Percentiles rank a stretch among this genome's conserved stretches.
Evolutionary conservation across 2,797 vertebrate species (phyloP).

Genomic region (Schizothorax lantsangensis): DNA sequence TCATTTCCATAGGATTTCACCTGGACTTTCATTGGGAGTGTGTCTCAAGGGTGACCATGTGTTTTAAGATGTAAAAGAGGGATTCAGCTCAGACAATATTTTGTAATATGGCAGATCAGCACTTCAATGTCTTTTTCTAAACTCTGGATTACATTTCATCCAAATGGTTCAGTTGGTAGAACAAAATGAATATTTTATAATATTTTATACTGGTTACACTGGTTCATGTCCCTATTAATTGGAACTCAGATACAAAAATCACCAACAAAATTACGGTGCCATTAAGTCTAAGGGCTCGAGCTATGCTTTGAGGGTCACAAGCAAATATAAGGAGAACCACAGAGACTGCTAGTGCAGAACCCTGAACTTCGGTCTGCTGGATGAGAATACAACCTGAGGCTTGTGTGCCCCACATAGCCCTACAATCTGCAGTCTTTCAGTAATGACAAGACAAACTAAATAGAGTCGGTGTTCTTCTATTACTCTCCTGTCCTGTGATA

Average conservation of each 20-base stretch:
- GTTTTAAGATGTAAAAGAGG: conserved; percentile 63
- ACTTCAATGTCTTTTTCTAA: background rate
- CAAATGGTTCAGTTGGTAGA: background rate
- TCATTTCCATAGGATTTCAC: conserved; percentile 80
- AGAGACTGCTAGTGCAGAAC: conserved; percentile 41
- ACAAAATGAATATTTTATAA: background rate
- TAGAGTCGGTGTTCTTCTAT: conserved; percentile 26
- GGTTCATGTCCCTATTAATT: conserved; percentile 3
- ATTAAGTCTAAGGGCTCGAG: conserved; percentile 32
- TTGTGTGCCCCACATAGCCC: background rate
- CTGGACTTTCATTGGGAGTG: conserved; percentile 54
- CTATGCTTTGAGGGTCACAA: conserved; percentile 8
- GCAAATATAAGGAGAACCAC: conserved; percentile 22
- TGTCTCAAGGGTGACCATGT: conserved; percentile 72
- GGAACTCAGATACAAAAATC: conserved; percentile 40
- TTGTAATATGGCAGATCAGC: background rate
- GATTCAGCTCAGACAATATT: background rate
- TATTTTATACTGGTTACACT: background rate
- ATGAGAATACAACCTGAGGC: conserved; percentile 47
- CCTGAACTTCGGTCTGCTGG: conserved; percentile 23
- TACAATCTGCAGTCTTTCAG: conserved; percentile 30
- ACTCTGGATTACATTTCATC: background rate
- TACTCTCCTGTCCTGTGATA: conserved; percentile 22
- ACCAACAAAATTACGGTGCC: background rate
- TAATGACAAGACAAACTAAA: conserved; percentile 33